Evolutionary conservation across 2,888 invertebrate species (phyloP), one percentile per base, ranked within the genome.

Genomic region (Junonia oenone): DNA sequence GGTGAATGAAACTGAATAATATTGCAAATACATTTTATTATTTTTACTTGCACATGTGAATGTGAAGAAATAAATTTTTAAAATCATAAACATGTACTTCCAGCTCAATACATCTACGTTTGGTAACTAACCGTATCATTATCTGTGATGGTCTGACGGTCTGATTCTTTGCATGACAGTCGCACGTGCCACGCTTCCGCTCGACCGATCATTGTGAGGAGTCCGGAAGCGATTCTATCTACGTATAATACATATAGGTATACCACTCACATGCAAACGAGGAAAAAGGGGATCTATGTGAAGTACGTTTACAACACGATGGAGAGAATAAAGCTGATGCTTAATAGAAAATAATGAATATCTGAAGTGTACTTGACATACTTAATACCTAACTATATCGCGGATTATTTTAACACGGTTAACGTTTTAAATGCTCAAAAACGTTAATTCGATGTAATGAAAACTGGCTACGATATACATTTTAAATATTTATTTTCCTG

Each of bases 101-200:
- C n/a, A n/a, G n/a, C n/a, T n/a, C n/a, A n/a, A n/a, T n/a, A n/a
- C n/a, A n/a, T n/a, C n/a, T n/a, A n/a, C n/a, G n/a, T n/a, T n/a
- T n/a, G n/a, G n/a, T n/a, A n/a, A n/a, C n/a, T n/a, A n/a, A n/a
- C n/a, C n/a, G n/a, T n/a, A n/a, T n/a, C n/a, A n/a, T 31, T 46
- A 55, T 53, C 49, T 47, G 50, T 49, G 46, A 27, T 35, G 45
- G 51, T 27, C 17, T 46, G 45, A 15, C 38, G 53, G 45, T n/a
- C 45, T 19, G 29, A 22, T 57, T 70, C 65, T 72, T 71, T 68
- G 73, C 75, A 71, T 73, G 75, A 72, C 65, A 70, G 66, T 74
- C 78, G 83, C 87, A 83, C 86, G 86, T 82, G 86, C 82, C 78
- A 68, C 54, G 68, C 78, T 82, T 87, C 87, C 86, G 85, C 69